Percentiles rank a stretch among this genome's conserved stretches.
These are phyloP conservation scores for Beaufortia kweichowensis DNA, from an alignment of 2,113 vertebrate genomes.

Conservation along the genomic window DNA sequence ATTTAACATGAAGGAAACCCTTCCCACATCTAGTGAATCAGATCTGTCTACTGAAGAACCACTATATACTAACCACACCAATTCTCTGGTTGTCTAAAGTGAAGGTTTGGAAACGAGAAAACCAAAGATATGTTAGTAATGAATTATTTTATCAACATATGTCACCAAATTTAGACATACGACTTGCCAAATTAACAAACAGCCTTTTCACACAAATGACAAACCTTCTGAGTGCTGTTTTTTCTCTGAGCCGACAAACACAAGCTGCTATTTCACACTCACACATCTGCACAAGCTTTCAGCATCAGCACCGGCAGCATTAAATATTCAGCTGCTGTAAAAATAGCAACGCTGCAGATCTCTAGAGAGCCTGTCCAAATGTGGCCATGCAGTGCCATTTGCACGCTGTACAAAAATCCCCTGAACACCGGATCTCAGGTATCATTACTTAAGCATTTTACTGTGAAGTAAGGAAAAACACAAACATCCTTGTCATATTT, in stretches of 20 bases:
- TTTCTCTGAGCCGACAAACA: constrained; percentile 26
- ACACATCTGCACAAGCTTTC: constrained; percentile 3
- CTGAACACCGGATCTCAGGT: neutral
- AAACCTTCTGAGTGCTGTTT: constrained; percentile 35
- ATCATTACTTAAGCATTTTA: too few relatives aligned
- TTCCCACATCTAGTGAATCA: neutral
- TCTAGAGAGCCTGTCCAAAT: constrained; percentile 39
- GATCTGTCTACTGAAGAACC: too few relatives aligned
- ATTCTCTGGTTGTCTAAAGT: too few relatives aligned
- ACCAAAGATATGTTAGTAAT: too few relatives aligned
- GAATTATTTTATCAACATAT: too few relatives aligned
- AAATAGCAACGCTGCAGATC: constrained; percentile 41
- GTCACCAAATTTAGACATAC: too few relatives aligned
- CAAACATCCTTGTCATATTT: too few relatives aligned
- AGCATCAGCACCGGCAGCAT: constrained; percentile 18
- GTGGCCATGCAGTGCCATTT: constrained; percentile 31
- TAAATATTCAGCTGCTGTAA: constrained; percentile 53
- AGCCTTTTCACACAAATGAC: constrained; percentile 33
- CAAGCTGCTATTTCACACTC: neutral
- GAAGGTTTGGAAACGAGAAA: too few relatives aligned
- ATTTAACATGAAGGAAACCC: neutral
- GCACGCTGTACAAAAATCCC: neutral
- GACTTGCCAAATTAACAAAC: too few relatives aligned
- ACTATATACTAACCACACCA: too few relatives aligned
- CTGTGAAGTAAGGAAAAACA: too few relatives aligned